Percentiles rank a stretch among this genome's conserved stretches.
phyloP scores from a whole-genome alignment of 37 sponge, comb jelly and placozoan species.

The Beroe forskalii region DNA sequence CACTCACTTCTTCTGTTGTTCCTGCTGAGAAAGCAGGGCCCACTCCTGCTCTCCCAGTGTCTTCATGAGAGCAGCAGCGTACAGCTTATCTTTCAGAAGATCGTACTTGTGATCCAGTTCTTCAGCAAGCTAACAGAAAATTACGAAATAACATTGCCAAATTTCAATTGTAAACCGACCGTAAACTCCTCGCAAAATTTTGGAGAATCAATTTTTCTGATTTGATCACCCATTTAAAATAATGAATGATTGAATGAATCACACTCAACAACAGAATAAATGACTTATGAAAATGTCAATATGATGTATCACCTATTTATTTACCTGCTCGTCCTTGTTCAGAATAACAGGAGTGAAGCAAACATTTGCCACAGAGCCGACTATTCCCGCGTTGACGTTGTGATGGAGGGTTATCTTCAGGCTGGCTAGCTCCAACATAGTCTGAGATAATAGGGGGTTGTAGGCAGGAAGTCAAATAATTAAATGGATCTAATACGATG shows the following conservation, averaged over 20 bases:
- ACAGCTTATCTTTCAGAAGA: constrained; percentile 60
- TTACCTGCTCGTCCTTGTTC: constrained; percentile 32
- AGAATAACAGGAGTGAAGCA: constrained; percentile 51
- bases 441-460: background rate
- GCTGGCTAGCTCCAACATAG: constrained; percentile 62
- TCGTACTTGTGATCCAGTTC: constrained; percentile 64
- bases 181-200: too few relatives aligned
- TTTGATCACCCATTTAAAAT: too few relatives aligned
- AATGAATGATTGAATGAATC: too few relatives aligned
- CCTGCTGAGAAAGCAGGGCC: constrained; percentile 60
- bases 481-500: too few relatives aligned
- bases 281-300: too few relatives aligned
- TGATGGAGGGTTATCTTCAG: constrained; percentile 54
- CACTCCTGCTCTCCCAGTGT: constrained; percentile 49
- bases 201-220: too few relatives aligned
- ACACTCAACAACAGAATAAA: too few relatives aligned
- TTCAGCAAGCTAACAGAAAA: constrained; percentile 8
- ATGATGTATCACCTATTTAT: too few relatives aligned
- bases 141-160: too few relatives aligned
- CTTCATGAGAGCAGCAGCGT: constrained; percentile 61
- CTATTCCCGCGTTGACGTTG: constrained; percentile 50
- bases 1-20: constrained; percentile 56
- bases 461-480: background rate
- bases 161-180: too few relatives aligned
- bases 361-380: constrained; percentile 42